Evolutionary conservation across 2,797 vertebrate genomes (phyloP).

Genomic region (Mionectes olivaceus): DNA sequence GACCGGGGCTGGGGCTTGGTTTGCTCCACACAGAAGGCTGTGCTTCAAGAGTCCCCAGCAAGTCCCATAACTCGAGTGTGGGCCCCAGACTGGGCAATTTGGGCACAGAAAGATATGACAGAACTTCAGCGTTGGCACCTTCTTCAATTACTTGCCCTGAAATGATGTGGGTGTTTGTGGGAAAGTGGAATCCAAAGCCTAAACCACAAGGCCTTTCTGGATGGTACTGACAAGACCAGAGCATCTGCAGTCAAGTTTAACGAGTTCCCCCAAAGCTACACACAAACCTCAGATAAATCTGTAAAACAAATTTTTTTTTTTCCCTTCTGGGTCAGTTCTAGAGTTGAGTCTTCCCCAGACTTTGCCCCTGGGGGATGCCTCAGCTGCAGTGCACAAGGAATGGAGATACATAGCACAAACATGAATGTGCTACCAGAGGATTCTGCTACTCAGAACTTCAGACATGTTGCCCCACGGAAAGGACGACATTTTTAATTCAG

Average conservation of each 20-base stretch:
- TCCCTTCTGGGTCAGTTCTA: conserved; percentile 25
- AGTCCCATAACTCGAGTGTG: background rate
- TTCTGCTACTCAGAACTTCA: background rate
- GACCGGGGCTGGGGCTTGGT: background rate
- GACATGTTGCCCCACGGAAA: background rate
- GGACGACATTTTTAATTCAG: background rate
- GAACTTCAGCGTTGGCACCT: background rate
- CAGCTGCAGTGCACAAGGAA: background rate
- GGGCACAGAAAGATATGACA: background rate
- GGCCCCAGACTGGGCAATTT: background rate
- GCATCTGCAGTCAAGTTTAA: conserved; percentile 26
- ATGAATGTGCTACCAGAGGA: background rate
- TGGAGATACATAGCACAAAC: background rate
- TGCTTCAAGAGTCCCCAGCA: background rate
- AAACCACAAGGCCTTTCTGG: conserved; percentile 35
- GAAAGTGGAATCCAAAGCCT: conserved; percentile 19
- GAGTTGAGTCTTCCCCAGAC: conserved; percentile 12
- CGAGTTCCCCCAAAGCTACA: conserved; percentile 26
- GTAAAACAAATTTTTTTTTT: conserved; percentile 11
- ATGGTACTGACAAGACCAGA: conserved; percentile 27
- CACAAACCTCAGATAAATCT: conserved; percentile 47
- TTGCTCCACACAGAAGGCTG: background rate
- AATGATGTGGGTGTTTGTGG: conserved; percentile 24
- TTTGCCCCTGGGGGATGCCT: background rate
- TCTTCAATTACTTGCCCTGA: conserved; percentile 6